Conservation (phyloP, 2,113 vertebrate genomes). For the Phyllostomus discolor region DNA sequence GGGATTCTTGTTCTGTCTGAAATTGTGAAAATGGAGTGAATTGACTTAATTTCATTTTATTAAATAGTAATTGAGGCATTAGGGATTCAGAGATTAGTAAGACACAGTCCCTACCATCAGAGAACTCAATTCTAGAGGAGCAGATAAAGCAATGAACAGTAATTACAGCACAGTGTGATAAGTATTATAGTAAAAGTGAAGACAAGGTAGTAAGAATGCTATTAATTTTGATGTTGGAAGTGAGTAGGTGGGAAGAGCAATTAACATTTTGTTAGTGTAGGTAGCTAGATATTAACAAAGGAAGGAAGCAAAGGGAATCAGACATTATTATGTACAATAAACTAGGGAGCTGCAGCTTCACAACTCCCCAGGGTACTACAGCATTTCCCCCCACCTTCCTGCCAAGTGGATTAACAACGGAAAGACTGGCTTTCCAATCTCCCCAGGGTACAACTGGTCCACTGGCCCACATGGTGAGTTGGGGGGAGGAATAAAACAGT, state of each 20-base stretch:
- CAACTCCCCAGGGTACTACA: no score
- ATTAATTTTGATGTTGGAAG: background rate
- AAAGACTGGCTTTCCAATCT: no score
- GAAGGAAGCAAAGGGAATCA: no score
- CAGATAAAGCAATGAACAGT: background rate
- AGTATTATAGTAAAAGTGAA: background rate
- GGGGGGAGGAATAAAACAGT: no score
- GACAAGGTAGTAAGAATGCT: background rate
- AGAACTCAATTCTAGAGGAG: background rate
- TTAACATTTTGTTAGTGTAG: background rate
- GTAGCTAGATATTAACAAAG: no score
- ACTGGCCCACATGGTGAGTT: no score
- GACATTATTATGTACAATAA: no score
- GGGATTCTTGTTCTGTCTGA: background rate
- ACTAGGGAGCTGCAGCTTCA: no score
- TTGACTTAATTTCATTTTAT: background rate
- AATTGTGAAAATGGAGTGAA: background rate
- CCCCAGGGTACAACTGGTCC: no score
- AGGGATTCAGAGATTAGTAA: background rate
- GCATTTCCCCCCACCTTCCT: no score
- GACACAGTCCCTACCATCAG: background rate
- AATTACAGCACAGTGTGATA: background rate
- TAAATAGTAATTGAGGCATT: background rate
- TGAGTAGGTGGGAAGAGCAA: background rate
- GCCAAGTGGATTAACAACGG: no score